phyloP scores from a whole-genome alignment of 2,113 vertebrate genomes.

The Cyanocitta stelleri region DNA sequence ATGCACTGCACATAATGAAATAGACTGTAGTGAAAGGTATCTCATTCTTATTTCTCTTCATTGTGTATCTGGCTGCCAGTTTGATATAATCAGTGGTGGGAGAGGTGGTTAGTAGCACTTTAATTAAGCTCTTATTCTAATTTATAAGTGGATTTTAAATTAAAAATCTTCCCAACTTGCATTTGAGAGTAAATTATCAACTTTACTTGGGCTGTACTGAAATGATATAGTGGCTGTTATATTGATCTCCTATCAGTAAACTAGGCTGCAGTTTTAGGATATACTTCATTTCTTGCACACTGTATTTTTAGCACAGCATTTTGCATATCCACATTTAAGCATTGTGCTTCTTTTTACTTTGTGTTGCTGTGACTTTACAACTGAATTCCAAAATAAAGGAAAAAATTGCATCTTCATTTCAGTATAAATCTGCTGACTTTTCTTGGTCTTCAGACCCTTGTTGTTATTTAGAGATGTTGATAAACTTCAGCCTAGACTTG shows the following conservation, averaged over 20 bases:
- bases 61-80: not conserved
- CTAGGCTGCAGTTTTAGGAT: not conserved
- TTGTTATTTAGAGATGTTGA: not conserved
- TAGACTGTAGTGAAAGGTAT: not conserved
- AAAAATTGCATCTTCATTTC: not conserved
- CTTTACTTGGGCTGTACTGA: not conserved
- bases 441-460: not conserved
- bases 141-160: not conserved
- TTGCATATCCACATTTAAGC: not conserved
- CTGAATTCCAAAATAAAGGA: not conserved
- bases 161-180: not conserved
- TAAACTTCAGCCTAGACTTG: not conserved
- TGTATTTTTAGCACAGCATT: not conserved
- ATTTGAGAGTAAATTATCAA: not conserved
- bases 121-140: not conserved
- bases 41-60: not conserved
- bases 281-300: not conserved
- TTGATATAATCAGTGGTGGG: not conserved
- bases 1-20: not conserved
- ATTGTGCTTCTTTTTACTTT: not conserved
- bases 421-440: not conserved
- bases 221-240: not conserved
- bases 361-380: not conserved
- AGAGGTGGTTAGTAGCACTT: not conserved
- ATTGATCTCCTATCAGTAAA: not conserved